Evolutionary conservation across 1,140 invertebrate genomes (phyloP).

Genomic region (Physella acuta): DNA sequence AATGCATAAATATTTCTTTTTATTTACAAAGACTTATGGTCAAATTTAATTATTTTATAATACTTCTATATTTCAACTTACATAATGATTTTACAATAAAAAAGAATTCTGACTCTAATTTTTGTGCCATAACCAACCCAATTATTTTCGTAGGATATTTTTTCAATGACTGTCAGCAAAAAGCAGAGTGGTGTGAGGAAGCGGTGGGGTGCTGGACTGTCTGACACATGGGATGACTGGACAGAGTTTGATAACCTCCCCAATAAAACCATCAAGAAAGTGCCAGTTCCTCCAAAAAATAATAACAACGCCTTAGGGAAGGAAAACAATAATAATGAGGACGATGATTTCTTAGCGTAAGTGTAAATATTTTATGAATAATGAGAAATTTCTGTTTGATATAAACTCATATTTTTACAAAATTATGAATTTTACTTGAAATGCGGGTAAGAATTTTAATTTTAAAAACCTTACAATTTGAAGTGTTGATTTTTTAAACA

Average conservation of each 20-base stretch:
- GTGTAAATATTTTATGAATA: too few species aligned
- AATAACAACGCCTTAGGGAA: conserved; percentile 33
- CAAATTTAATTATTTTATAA: too few species aligned
- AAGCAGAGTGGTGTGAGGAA: conserved; percentile 40
- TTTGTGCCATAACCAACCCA: not conserved
- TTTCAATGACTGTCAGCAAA: conserved; percentile 39
- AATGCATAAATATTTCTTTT: too few species aligned
- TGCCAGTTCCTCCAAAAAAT: conserved; percentile 7
- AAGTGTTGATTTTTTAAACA: too few species aligned
- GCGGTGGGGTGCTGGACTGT: conserved; percentile 43
- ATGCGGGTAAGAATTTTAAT: too few species aligned
- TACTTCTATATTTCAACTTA: too few species aligned
- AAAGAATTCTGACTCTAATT: not conserved
- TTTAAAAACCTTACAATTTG: too few species aligned
- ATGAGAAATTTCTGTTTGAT: too few species aligned
- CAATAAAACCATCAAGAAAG: conserved; percentile 38
- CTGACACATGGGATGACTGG: conserved; percentile 54
- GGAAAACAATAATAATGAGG: conserved; percentile 35
- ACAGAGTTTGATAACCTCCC: conserved; percentile 49
- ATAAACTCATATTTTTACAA: too few species aligned
- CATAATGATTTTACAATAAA: not conserved
- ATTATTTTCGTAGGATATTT: conserved; percentile 34
- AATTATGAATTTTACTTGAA: too few species aligned
- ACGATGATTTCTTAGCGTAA: conserved; percentile 51
- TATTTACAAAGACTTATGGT: too few species aligned